Base-by-base conservation (phyloP, 2,888 invertebrate species). In the Cephus sareptanus region DNA sequence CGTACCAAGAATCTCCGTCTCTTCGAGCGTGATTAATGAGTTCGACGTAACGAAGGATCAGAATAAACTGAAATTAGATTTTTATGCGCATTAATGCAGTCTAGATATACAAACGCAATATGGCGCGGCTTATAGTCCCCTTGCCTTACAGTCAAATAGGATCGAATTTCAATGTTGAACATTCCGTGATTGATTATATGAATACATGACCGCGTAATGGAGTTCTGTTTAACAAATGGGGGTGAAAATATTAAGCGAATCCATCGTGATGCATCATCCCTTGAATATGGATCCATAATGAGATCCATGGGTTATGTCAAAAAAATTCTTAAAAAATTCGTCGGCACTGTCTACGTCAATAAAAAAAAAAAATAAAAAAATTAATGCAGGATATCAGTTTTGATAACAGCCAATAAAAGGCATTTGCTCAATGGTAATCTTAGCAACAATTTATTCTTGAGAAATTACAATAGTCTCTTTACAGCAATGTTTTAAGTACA, bases 51-150 rank as follows among this genome's bases (percentile, higher is more conserved):
- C 86, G 91, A 92, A 73, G 33, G 74, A 75, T 79, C 78, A 83
- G 84, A 90, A 0, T 91, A 91, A 23, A 92, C 91, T 83, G 90
- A 89, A 30, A 89, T 87, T 56, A 56, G 2, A 56, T 2, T 56
- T 56, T 33, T 89, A 87, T 76, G 3, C 92, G 92, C 84, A 89
- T 90, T 1, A 92, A 92, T 70, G 79, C 79, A 76, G 56, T 75
- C 40, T 78, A 77, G 69, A 40, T 73, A 37, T 73, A 40, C 79
- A 79, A 69, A 56, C 73, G 73, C 35, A 37, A 73, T 56, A 56
- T 56, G 40, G 40, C 40, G 40, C 40, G 23, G 9, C 40, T 56
- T 23, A 56, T 9, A 23, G 4, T 33, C n/a, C 76, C 76, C 81
- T 80, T 77, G 37, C 31, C 79, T 75, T 76, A 77, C 83, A 85